Evolutionary conservation across 2,888 invertebrate genomes (phyloP), one percentile per base, ranked within the genome.

Genomic region (Urechis unicinctus): DNA sequence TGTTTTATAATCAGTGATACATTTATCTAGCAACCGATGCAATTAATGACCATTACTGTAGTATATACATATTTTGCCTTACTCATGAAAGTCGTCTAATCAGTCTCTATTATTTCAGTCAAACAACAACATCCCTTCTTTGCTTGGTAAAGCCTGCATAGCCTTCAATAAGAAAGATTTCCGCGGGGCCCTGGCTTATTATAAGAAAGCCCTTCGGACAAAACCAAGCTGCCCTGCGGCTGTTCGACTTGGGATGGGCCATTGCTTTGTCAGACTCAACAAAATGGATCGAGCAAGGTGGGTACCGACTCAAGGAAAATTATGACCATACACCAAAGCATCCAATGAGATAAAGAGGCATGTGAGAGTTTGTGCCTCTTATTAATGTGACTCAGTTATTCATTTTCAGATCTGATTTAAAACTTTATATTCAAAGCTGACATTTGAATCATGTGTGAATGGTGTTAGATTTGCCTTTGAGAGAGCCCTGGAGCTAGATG

Each of bases 81-180:
- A 6, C 13, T 45, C 45, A 17, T 21, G 22, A 45, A 21, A 17
- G 17, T 30, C n/a, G 30, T 49, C 13, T 17, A 1, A 17, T 50
- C 21, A 30, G 30, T 29, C 21, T 22, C n/a, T 6, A 22, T 9
- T 21, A 9, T 42, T 51, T 22, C 67, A 78, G 74, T 67, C 73
- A 24, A 90, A 90, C 2, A 93, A 91, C 69, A 96, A 95, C 81
- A 96, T 98, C 61, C 96, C 97, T 0, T 95, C 98, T 0, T 80
- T 97, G 56, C 83, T 98, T 49, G 98, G 98, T 17, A 97, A 98
- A 83, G 98, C 98, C 0, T 98, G 97, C 73, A 97, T 99, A 70
- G 94, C 96, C 0, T 99, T 94, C 73, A 97, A 96, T 75, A 91
- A 95, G 66, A 97, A 96, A 77, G 83, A 83, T 61, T 98, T 89